phyloP scores from a whole-genome alignment of 2,113 vertebrate genomes.

The Odocoileus virginianus region DNA sequence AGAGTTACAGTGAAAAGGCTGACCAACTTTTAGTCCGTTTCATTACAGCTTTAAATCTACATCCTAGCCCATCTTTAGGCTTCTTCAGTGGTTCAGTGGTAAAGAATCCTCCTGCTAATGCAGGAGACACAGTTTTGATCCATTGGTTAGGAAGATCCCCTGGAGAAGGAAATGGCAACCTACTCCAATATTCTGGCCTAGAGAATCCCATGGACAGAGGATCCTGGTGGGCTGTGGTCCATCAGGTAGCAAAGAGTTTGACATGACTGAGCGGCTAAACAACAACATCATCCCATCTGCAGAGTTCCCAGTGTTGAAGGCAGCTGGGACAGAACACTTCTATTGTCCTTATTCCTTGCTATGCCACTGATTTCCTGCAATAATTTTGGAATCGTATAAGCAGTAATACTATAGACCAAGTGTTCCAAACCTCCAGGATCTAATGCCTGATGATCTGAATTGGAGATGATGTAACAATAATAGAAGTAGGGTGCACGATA shows the following conservation, averaged over 20 bases:
- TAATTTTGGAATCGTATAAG: neutral
- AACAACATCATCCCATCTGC: neutral
- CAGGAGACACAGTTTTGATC: neutral
- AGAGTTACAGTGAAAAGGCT: neutral
- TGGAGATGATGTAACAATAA: neutral
- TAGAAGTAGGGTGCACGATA: neutral
- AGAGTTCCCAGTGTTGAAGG: neutral
- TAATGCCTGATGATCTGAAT: neutral
- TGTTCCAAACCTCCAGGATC: neutral
- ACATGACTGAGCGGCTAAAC: neutral
- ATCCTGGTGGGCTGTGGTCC: neutral
- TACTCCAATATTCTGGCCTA: neutral
- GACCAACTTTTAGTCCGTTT: neutral
- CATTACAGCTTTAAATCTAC: neutral
- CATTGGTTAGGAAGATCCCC: neutral
- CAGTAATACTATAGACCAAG: neutral
- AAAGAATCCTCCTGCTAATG: neutral
- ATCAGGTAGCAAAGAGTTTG: neutral
- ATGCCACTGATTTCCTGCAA: neutral
- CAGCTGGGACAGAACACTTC: neutral
- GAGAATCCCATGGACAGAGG: neutral
- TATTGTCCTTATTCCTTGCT: accelerated
- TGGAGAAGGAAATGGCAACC: neutral
- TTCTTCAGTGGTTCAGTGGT: neutral
- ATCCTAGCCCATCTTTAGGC: neutral